Base-by-base conservation (phyloP, 2,113 vertebrate genomes). In the Globicephala melas region DNA sequence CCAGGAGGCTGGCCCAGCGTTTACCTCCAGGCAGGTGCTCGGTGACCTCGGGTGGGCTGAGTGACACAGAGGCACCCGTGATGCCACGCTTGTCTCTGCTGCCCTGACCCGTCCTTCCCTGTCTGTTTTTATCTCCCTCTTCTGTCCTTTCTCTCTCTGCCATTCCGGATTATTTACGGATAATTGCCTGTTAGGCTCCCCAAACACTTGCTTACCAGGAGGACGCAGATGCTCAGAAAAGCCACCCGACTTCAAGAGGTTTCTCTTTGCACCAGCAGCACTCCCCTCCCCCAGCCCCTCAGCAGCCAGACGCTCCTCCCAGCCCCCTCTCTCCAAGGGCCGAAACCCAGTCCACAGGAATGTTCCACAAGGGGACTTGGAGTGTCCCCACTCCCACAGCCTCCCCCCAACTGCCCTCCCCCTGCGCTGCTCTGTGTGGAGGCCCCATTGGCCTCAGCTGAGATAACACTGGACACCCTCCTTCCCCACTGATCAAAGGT, bases 401-500 rank as follows among this genome's bases (percentile, higher is more conserved):
- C 26, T 14, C 2, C 7, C 20, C 36, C 23, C 25, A 2, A 50
- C 31, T 38, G 2, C 0, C 11, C 5, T 6, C 20, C 11, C 20
- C 38, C 87, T 13, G 23, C 3, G 3, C 11, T 1, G 0, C 63
- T 36, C 83, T 5, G 21, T 17, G 1, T 3, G 1, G 12, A 9
- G 25, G 84, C 53, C 86, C 85, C 86, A 88, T 17, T 0, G 0
- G 3, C 62, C 38, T 62, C 98, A 97, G 98, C 98, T 98, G 98
- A 97, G 98, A 98, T 95, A 98, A 98, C 94, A 98, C 65, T 5
- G 33, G 33, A 53, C 36, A 91, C 38, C 47, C 33, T 28, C 79
- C 74, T 50, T 60, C 65, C 88, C 79, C 0, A n/a, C 25, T 44
- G 26, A 96, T 85, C 44, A 95, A 98, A 95, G 93, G 97, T 13